phyloP scores from a whole-genome alignment of 1,140 invertebrate genomes.

The Cheumatopsyche charites region DNA sequence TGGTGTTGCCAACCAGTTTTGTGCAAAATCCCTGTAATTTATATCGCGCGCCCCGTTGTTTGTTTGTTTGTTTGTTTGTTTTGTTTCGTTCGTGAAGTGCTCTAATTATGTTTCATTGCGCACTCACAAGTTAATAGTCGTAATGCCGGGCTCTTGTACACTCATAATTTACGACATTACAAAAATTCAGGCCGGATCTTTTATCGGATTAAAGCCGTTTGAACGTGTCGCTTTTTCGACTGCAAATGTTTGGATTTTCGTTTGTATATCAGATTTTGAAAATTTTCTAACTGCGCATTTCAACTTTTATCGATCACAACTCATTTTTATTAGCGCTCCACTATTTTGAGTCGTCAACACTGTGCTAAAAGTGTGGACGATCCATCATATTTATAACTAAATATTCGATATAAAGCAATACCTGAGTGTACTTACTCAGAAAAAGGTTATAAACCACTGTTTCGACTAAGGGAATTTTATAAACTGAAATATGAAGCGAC shows the following conservation, averaged over 20 bases:
- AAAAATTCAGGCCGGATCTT: neutral
- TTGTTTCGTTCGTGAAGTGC: constrained; percentile 27
- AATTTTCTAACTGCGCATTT: too few species aligned
- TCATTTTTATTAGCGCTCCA: too few species aligned
- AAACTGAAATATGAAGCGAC: constrained; percentile 30
- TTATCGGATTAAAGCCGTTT: too few species aligned
- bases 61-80: constrained; percentile 25
- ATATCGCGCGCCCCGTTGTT: neutral
- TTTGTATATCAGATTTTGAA: too few species aligned
- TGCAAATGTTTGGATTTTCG: too few species aligned
- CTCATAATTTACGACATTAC: constrained; percentile 13
- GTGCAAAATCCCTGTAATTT: constrained; percentile 26
- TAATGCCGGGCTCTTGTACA: constrained; percentile 13
- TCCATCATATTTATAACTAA: too few species aligned
- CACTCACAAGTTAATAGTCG: constrained; percentile 26
- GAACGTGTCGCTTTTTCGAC: too few species aligned
- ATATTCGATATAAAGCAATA: too few species aligned
- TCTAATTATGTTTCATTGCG: constrained; percentile 28
- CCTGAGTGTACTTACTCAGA: neutral
- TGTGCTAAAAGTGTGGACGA: too few species aligned
- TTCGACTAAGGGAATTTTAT: constrained; percentile 10
- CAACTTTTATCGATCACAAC: too few species aligned
- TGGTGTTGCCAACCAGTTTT: constrained; percentile 26
- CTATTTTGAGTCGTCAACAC: too few species aligned
- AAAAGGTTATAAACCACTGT: neutral